A percentile compares a stretch with the other conserved stretches of the same genome.
Evolutionary conservation across 1,140 invertebrate genomes (phyloP).

Genomic region (Marisa cornuarietis): DNA sequence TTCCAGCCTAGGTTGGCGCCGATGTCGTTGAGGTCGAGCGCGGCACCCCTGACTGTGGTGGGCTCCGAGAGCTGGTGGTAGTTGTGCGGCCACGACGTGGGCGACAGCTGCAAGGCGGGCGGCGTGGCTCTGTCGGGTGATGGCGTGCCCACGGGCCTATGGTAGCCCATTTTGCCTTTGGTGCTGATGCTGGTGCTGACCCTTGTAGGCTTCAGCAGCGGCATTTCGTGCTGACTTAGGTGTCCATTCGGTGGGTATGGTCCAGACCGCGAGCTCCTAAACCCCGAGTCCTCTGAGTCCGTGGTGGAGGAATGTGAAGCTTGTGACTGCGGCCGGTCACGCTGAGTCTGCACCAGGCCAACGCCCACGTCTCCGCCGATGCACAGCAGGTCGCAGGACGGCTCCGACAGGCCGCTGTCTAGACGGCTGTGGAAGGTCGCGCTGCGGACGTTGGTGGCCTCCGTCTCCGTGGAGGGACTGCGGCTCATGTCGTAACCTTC

Average conservation of each 20-base stretch:
- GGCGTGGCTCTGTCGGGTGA: slow-evolving; percentile 19
- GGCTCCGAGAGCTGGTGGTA: neutral
- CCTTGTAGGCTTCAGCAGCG: slow-evolving; percentile 39
- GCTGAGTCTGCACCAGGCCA: neutral
- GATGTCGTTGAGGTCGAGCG: slow-evolving; percentile 26
- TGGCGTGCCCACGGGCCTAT: slow-evolving; percentile 3
- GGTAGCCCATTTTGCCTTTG: neutral
- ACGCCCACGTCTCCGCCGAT: neutral
- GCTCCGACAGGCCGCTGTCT: slow-evolving; percentile 53
- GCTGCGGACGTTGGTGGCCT: slow-evolving; percentile 7
- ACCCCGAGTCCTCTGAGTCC: slow-evolving; percentile 56
- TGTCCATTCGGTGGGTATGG: slow-evolving; percentile 41
- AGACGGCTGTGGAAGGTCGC: slow-evolving; percentile 40
- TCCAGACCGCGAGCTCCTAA: slow-evolving; percentile 50
- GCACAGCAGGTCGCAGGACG: slow-evolving; percentile 40
- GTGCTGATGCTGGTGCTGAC: slow-evolving; percentile 25
- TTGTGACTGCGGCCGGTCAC: slow-evolving; percentile 48
- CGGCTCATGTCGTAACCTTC: slow-evolving; percentile 43
- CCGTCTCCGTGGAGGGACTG: slow-evolving; percentile 35
- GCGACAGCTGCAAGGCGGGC: slow-evolving; percentile 4
- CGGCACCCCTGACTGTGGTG: neutral
- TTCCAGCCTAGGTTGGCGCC: slow-evolving; percentile 34
- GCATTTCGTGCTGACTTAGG: slow-evolving; percentile 39
- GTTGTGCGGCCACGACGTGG: slow-evolving; percentile 13
- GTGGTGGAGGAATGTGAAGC: slow-evolving; percentile 45